Evolutionary conservation across 2,888 invertebrate genomes (phyloP).

Genomic region (Meliscaeva auricollis): DNA sequence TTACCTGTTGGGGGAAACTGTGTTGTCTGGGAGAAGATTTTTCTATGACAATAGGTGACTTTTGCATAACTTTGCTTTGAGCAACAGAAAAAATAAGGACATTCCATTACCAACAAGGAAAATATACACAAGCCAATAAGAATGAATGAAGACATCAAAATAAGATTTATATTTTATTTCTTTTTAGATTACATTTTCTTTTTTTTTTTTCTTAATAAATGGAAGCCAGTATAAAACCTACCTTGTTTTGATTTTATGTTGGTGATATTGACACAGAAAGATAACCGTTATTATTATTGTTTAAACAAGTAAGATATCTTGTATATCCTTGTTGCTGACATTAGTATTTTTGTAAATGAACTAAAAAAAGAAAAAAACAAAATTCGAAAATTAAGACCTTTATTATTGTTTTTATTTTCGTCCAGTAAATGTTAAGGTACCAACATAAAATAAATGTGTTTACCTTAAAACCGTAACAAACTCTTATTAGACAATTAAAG

Average conservation of each 20-base stretch:
- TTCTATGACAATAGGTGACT: conserved; percentile 6
- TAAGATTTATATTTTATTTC: conserved; percentile 12
- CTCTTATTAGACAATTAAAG: too few relatives aligned
- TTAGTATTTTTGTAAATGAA: background rate
- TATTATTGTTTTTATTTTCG: too few relatives aligned
- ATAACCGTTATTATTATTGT: conserved; percentile 2
- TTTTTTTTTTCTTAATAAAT: conserved; percentile 8
- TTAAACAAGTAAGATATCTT: background rate
- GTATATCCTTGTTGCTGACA: background rate
- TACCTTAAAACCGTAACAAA: too few relatives aligned
- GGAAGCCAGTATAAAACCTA: too few relatives aligned
- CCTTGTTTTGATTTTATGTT: background rate
- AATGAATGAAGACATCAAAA: conserved; percentile 12
- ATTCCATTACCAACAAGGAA: background rate
- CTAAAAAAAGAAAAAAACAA: background rate
- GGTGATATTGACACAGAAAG: background rate
- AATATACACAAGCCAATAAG: conserved; percentile 11
- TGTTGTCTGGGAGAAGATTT: background rate
- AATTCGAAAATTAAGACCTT: too few relatives aligned
- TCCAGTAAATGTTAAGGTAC: too few relatives aligned
- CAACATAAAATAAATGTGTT: too few relatives aligned
- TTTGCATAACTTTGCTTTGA: conserved; percentile 19
- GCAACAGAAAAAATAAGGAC: background rate
- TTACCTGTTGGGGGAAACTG: conserved; percentile 14
- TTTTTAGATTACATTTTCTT: background rate